phyloP scores from a whole-genome alignment of 2,797 vertebrate genomes.

The Anabas testudineus region DNA sequence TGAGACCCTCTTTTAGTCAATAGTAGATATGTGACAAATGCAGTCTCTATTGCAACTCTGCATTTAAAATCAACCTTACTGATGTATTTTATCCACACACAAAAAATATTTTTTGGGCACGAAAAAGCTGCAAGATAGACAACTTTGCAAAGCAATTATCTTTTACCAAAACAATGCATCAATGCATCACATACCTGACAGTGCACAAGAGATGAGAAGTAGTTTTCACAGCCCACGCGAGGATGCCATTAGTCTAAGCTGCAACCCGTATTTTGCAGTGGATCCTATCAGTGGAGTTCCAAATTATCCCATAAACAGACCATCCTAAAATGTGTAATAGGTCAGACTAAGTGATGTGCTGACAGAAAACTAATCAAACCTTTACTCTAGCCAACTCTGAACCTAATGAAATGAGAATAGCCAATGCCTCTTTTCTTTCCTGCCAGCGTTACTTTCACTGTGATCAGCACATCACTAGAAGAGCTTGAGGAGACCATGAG shows the following conservation, averaged over 20 bases:
- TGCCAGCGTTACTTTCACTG: not conserved
- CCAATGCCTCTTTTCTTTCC: not conserved
- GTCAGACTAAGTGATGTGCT: conserved; percentile 9
- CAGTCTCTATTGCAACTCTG: not conserved
- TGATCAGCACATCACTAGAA: conserved; percentile 41
- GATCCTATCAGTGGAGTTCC: conserved; percentile 10
- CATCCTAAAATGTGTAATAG: conserved; percentile 9
- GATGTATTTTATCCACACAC: not conserved
- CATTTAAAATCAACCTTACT: conserved; percentile 2
- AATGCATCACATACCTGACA: conserved; percentile 32
- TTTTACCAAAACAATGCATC: conserved; percentile 31
- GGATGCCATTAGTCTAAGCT: conserved; percentile 11
- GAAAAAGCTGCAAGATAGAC: conserved; percentile 8
- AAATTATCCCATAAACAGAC: conserved; percentile 1
- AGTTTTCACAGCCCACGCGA: conserved; percentile 20
- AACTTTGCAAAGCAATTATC: conserved; percentile 40
- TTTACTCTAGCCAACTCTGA: not conserved
- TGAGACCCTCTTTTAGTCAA: not conserved
- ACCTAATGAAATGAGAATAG: conserved; percentile 8
- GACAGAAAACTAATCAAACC: conserved; percentile 7
- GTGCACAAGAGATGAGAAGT: conserved; percentile 23
- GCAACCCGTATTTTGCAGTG: not conserved
- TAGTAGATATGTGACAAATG: not conserved
- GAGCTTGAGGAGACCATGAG: conserved; percentile 28
- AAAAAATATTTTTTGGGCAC: not conserved